A percentile compares a stretch with the other conserved stretches of the same genome.
Conservation (phyloP, 1,140 invertebrate species). For the Microplitis demolitor region DNA sequence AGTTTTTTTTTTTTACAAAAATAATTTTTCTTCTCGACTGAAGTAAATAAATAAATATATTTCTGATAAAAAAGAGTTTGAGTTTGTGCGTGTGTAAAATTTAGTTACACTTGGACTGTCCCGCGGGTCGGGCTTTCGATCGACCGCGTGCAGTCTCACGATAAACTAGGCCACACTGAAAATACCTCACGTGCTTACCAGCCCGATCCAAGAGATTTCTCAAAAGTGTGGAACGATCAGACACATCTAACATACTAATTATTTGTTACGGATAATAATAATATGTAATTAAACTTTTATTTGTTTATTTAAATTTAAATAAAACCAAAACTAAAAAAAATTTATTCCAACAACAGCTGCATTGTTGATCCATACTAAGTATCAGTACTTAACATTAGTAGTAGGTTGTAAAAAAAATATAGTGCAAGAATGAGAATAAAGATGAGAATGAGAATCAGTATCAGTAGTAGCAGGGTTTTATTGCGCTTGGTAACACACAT, state of each 20-base stretch:
- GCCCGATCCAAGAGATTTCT: constrained; percentile 21
- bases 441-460: no score
- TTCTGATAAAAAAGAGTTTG: neutral
- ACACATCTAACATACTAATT: neutral
- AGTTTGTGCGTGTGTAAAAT: constrained; percentile 13
- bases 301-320: no score
- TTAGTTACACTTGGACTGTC: constrained; percentile 24
- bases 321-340: no score
- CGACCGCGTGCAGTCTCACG: constrained; percentile 27
- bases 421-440: no score
- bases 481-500: constrained; percentile 18
- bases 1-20: no score
- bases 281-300: neutral
- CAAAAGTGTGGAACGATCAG: neutral
- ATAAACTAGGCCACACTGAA: constrained; percentile 31
- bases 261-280: neutral
- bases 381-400: no score
- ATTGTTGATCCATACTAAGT: no score
- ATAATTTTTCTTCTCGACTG: no score
- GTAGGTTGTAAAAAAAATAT: no score
- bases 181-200: constrained; percentile 28
- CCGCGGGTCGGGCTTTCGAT: constrained; percentile 19
- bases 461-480: neutral
- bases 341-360: no score
- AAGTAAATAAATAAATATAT: no score